Conservation (phyloP, 2,113 vertebrate species). For the Sinocyclocheilus anshuiensis region DNA sequence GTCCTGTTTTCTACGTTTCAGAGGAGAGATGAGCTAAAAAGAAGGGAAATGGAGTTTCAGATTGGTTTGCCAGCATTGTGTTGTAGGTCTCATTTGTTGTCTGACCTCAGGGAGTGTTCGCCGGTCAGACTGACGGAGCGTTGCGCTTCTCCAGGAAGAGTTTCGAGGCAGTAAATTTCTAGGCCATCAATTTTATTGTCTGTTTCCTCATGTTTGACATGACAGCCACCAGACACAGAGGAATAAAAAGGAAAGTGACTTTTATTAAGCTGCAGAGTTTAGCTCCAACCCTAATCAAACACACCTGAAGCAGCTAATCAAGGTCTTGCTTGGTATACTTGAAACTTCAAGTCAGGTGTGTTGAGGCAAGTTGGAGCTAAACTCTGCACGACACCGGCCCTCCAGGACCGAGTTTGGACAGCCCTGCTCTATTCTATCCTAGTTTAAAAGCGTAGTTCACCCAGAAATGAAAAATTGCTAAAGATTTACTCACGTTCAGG, state of each 20-base stretch:
- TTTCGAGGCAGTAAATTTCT: neutral
- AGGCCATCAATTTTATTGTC: conserved; percentile 14
- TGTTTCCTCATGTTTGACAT: neutral
- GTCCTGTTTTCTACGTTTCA: neutral
- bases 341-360: no score
- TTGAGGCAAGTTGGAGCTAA: no score
- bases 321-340: no score
- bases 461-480: no score
- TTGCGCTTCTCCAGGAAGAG: neutral
- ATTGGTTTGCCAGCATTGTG: neutral
- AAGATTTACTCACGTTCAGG: no score
- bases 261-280: neutral
- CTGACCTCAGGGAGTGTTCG: conserved; percentile 17
- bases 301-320: no score
- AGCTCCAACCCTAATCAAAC: no score
- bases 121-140: neutral
- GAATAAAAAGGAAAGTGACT: neutral
- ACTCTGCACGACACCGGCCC: no score
- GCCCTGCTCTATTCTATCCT: neutral
- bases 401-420: no score
- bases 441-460: neutral
- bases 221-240: neutral
- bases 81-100: conserved; percentile 2
- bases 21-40: neutral
- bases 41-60: neutral